These are phyloP conservation scores for Xanthia icteritia DNA, from an alignment of 2,888 invertebrate genomes.

Conservation along the genomic window DNA sequence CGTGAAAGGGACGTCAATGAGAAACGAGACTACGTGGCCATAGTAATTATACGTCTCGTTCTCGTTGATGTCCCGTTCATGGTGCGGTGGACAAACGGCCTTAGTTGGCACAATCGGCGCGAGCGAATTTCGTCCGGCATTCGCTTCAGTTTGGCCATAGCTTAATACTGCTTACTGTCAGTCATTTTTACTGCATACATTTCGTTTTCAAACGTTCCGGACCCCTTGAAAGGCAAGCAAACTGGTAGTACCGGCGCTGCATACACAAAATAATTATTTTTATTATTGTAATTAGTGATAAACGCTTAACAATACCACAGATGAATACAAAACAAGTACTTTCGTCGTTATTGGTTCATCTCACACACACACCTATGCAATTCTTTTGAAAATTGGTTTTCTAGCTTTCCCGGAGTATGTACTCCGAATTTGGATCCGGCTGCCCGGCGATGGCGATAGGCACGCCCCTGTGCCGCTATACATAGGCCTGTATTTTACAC, in stretches of 20 bases:
- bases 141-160: neutral
- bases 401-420: too few species aligned
- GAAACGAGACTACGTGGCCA: too few species aligned
- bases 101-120: neutral
- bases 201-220: constrained; percentile 68
- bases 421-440: too few species aligned
- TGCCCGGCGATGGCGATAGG: too few species aligned
- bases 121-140: neutral
- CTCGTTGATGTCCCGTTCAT: too few species aligned
- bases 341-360: neutral
- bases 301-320: neutral
- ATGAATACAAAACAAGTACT: neutral
- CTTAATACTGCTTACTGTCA: constrained; percentile 70
- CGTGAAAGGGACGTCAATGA: too few species aligned
- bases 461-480: too few species aligned
- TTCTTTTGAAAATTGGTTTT: neutral
- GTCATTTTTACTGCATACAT: constrained; percentile 74
- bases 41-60: too few species aligned
- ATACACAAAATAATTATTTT: neutral
- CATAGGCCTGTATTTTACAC: too few species aligned
- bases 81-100: too few species aligned
- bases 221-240: constrained; percentile 75
- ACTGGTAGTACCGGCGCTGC: constrained; percentile 75
- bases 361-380: neutral
- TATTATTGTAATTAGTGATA: neutral